A percentile compares a stretch with the other conserved stretches of the same genome.
Evolutionary conservation across 2,888 invertebrate genomes (phyloP).

Genomic region (Papilio gigon): DNA sequence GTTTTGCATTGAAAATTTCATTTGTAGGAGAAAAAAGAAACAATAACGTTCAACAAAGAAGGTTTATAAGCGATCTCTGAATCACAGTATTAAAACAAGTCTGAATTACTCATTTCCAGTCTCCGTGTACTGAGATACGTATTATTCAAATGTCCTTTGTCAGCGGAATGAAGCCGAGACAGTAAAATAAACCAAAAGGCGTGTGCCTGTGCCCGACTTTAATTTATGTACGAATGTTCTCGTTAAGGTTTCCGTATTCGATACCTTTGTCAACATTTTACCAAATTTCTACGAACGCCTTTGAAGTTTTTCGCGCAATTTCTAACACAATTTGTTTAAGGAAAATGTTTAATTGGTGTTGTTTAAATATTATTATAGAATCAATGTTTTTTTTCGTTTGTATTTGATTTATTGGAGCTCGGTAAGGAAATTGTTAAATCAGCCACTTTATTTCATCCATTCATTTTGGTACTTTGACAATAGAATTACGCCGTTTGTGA

Average conservation of each 20-base stretch:
- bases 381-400: conserved; percentile 1
- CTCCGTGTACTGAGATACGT: conserved; percentile 45
- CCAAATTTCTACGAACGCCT: conserved; percentile 31
- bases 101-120: conserved; percentile 51
- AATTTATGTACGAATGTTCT: conserved; percentile 46
- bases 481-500: background rate
- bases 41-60: conserved; percentile 43
- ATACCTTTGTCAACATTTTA: conserved; percentile 40
- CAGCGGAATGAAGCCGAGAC: conserved; percentile 45
- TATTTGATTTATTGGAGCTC: background rate
- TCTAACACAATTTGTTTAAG: conserved; percentile 13
- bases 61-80: conserved; percentile 45
- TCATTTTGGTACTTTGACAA: background rate
- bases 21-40: conserved; percentile 30
- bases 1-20: conserved; percentile 38
- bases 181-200: conserved; percentile 49
- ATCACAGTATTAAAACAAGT: conserved; percentile 51
- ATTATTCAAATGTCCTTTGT: conserved; percentile 53
- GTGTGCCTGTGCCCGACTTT: conserved; percentile 44
- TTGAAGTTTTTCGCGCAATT: conserved; percentile 32
- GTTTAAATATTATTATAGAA: conserved; percentile 15
- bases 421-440: background rate
- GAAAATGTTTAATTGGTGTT: conserved; percentile 16
- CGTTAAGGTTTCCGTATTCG: conserved; percentile 39
- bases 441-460: background rate